Evolutionary conservation across 2,888 invertebrate species (phyloP).

Genomic region (Scelioninae gen. 1): DNA sequence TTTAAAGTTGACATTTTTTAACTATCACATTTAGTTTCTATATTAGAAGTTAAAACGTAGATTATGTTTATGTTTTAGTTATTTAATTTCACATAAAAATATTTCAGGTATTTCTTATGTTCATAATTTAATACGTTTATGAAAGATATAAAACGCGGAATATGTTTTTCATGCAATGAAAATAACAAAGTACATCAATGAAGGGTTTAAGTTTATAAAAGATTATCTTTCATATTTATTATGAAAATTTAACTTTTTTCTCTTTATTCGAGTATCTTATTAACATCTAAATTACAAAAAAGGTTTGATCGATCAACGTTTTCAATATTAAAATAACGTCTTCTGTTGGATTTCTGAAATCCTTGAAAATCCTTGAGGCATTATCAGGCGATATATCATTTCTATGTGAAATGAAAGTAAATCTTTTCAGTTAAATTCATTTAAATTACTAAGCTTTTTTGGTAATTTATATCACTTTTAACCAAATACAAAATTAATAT

Average conservation of each 20-base stretch:
- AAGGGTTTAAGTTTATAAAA: background rate
- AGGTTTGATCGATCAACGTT: background rate
- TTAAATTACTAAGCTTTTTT: background rate
- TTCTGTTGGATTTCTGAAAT: background rate
- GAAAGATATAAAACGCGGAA: too few species aligned
- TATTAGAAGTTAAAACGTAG: too few species aligned
- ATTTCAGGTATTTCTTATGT: too few species aligned
- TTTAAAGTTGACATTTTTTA: too few species aligned
- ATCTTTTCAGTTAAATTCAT: background rate
- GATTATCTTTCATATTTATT: background rate
- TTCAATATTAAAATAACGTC: conserved; percentile 8
- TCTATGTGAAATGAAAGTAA: background rate
- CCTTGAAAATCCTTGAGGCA: conserved; percentile 3
- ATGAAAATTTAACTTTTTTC: background rate
- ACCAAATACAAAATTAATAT: background rate
- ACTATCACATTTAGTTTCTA: too few species aligned
- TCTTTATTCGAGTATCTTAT: conserved; percentile 1
- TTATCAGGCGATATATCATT: conserved; percentile 13
- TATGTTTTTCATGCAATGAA: too few species aligned
- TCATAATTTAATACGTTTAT: too few species aligned
- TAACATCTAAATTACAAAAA: background rate
- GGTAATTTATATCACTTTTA: background rate
- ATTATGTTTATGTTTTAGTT: too few species aligned
- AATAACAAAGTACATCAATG: too few species aligned
- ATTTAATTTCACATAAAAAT: too few species aligned